A percentile compares a stretch with the other conserved stretches of the same genome.
Evolutionary conservation across 2,797 vertebrate species (phyloP).

Genomic region (Urophycis tenuis): DNA sequence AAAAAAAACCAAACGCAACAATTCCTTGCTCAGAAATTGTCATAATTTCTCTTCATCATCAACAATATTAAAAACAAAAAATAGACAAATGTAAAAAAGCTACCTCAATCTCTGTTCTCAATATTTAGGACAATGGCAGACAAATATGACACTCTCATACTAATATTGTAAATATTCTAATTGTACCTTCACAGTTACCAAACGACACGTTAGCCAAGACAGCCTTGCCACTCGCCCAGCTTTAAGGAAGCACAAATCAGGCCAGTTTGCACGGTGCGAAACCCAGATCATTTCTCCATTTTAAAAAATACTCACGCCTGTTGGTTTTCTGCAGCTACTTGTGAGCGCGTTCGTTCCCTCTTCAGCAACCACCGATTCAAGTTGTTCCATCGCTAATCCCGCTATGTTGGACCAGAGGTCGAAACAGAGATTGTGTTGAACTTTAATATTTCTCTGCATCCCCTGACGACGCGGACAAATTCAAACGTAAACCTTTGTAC

Average conservation of each 20-base stretch:
- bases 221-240: too few species aligned
- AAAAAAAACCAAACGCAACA: constrained; percentile 44
- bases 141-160: too few species aligned
- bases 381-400: constrained; percentile 27
- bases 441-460: constrained; percentile 57
- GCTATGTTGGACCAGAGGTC: constrained; percentile 53
- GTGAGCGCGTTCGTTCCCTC: neutral
- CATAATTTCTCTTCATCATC: neutral
- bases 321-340: neutral
- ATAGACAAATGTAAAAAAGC: neutral
- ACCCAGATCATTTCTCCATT: neutral
- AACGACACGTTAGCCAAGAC: too few species aligned
- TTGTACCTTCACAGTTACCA: neutral
- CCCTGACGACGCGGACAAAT: constrained; percentile 49
- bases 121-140: neutral
- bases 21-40: constrained; percentile 40
- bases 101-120: neutral
- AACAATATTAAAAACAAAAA: neutral
- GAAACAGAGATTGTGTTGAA: constrained; percentile 47
- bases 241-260: too few species aligned
- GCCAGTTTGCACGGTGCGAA: neutral
- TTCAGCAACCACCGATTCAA: neutral
- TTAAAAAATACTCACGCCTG: neutral
- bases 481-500: constrained; percentile 18
- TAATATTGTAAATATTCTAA: too few species aligned